Evolutionary conservation across 1,140 invertebrate species (phyloP), one percentile per base, ranked within the genome.

Genomic region (Leptopilina boulardi): DNA sequence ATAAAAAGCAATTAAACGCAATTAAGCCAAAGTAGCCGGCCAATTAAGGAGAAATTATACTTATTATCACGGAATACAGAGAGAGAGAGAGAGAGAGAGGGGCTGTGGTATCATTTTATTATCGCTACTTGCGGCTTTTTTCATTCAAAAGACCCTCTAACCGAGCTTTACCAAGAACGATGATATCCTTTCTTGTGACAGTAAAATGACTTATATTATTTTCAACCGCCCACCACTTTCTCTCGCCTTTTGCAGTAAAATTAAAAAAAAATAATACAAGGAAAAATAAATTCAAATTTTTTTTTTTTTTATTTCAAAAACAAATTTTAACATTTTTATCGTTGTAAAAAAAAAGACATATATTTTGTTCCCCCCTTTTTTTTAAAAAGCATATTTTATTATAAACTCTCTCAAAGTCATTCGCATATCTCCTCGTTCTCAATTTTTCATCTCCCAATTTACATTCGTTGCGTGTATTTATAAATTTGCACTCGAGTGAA

Each of bases 11-110:
- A 66, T 66, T 66, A 66, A 66, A 30, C 23, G 59, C 59, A 66
- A 66, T 30, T 66, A 34, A 15, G 59, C 15, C 23, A n/a, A 34
- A 66, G 23, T 66, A 30, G 26, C 23, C 26, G 23, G 59, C 59
- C 59, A 66, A 66, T 34, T 66, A 30, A 66, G 3, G 23, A 66
- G 59, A 66, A 66, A 66, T 66, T n/a, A 66, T 66, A 66, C 26
- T 66, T 66, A 66, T 66, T 66, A 66, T 66, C 59, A 66, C 4
- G 47, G 59, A 66, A 66, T 66, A 66, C 30, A 66, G 59, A 66
- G 23, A n/a, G n/a, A n/a, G n/a, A n/a, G n/a, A n/a, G n/a, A n/a
- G n/a, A n/a, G n/a, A n/a, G n/a, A n/a, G n/a, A n/a, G n/a, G n/a
- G n/a, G n/a, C n/a, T 11, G 26, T 34, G 23, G 26, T 23, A 66